phyloP scores from a whole-genome alignment of 2,888 invertebrate species.

The Trissonchulus latispiculum region DNA sequence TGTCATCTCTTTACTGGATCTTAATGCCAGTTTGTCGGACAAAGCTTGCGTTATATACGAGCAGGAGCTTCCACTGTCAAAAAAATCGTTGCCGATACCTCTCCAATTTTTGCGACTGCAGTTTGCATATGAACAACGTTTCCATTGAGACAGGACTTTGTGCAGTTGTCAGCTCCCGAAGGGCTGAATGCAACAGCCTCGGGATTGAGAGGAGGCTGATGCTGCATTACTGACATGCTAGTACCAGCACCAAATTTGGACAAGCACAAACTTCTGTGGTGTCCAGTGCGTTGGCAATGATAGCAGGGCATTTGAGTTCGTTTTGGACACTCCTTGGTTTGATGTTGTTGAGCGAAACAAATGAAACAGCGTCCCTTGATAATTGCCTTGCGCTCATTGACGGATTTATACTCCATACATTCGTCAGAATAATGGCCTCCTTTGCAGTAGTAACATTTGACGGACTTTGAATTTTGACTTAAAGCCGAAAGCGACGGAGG shows the following conservation, averaged over 20 bases:
- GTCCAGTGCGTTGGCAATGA: not conserved
- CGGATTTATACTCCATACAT: not conserved
- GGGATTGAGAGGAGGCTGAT: too few species aligned
- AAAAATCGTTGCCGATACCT: not conserved
- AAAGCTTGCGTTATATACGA: not conserved
- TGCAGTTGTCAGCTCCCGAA: not conserved
- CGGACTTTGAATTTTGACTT: too few species aligned
- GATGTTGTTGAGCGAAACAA: slow-evolving; percentile 7
- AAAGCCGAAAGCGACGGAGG: too few species aligned
- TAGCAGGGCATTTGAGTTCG: not conserved
- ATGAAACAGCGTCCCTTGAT: slow-evolving; percentile 10
- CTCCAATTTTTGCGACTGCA: not conserved
- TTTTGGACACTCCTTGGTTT: slow-evolving; percentile 7
- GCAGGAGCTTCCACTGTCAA: slow-evolving; percentile 10
- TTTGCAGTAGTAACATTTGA: not conserved
- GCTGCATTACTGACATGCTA: too few species aligned
- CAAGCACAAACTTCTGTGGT: slow-evolving; percentile 14
- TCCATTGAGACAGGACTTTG: too few species aligned
- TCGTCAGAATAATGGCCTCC: slow-evolving; percentile 7
- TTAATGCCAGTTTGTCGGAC: not conserved
- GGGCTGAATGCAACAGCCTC: not conserved
- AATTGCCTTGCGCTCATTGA: not conserved
- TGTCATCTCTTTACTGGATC: not conserved
- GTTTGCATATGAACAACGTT: too few species aligned
- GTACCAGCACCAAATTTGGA: too few species aligned